Evolutionary conservation across 2,888 invertebrate genomes (phyloP), one percentile per base, ranked within the genome.

Genomic region (Ganaspis brasiliensis): DNA sequence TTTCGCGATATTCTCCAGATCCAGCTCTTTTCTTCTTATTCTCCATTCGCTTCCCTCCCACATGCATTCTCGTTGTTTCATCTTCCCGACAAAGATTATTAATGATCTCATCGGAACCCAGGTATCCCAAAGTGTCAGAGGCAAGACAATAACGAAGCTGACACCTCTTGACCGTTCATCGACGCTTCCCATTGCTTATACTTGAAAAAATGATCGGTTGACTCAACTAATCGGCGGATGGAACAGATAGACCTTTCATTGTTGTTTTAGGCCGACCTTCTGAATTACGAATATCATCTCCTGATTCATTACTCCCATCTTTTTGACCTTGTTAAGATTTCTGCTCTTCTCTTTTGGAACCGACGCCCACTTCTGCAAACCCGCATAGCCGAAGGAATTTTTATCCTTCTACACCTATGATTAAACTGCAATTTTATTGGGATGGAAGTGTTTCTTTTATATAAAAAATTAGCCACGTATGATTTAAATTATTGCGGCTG

Each of bases 111-210:
- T 78, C 82, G 77, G 75, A n/a, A 76, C 73, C 67, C 72, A 63
- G 76, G 79, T 81, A 82, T 75, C 80, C 77, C 73, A 63, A 76
- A 81, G 84, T 84, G 82, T 84, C 83, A 83, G 81, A 75, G 73
- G 76, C 81, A 67, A 83, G 85, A 86, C 87, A 87, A 85, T 87
- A 84, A 87, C 86, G 81, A 75, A 86, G 84, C 82, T 84, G 78
- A 79, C 80, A 81, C 85, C 84, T 83, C 81, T 79, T 76, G 81
- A 79, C 79, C 67, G 52, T 74, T 61, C 56, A 55, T 72, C 31
- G 31, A 31, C 31, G 31, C 31, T 31, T 4, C 31, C 31, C 31
- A 31, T 31, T 31, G 31, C 31, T 31, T 31, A 31, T 31, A 6
- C 31, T 4, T 31, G 3, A 31, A 31, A 31, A 31, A 31, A 31